Evolutionary conservation across 1,140 invertebrate genomes (phyloP).

Genomic region (Anastrepha ludens): DNA sequence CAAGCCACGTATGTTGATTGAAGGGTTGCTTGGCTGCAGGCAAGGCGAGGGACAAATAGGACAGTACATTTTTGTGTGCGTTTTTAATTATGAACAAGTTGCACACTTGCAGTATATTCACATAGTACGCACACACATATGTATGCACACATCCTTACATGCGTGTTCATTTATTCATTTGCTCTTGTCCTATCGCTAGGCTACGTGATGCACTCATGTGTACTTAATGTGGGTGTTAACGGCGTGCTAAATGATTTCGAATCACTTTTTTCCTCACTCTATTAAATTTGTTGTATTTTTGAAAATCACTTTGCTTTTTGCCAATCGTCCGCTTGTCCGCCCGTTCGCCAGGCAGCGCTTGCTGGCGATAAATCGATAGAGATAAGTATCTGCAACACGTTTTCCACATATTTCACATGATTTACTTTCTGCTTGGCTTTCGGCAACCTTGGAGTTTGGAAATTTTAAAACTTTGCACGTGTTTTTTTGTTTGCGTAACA

Average conservation of each 20-base stretch:
- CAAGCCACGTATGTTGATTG: not conserved
- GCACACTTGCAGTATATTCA: not conserved
- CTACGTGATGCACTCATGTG: slow-evolving; percentile 43
- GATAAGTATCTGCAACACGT: slow-evolving; percentile 71
- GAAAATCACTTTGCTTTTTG: slow-evolving; percentile 46
- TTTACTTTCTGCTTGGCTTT: slow-evolving; percentile 19
- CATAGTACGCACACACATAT: not conserved
- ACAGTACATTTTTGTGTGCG: not conserved
- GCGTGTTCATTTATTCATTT: slow-evolving; percentile 17
- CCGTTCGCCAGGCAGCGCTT: not conserved
- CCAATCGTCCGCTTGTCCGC: not conserved
- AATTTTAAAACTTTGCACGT: slow-evolving; percentile 56
- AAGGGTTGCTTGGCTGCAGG: not conserved
- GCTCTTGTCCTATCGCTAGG: not conserved
- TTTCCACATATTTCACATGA: slow-evolving; percentile 70
- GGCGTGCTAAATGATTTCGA: slow-evolving; percentile 48
- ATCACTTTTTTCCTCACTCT: slow-evolving; percentile 10
- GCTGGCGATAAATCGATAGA: slow-evolving; percentile 42
- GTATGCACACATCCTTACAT: not conserved
- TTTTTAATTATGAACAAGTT: slow-evolving; percentile 35
- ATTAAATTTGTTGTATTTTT: not conserved
- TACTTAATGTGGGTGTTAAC: slow-evolving; percentile 50
- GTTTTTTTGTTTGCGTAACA: slow-evolving; percentile 37
- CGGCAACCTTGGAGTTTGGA: not conserved
- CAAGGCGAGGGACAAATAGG: not conserved